Evolutionary conservation across 2,888 invertebrate species (phyloP), one percentile per base, ranked within the genome.

Genomic region (Xanthorhoe designata): DNA sequence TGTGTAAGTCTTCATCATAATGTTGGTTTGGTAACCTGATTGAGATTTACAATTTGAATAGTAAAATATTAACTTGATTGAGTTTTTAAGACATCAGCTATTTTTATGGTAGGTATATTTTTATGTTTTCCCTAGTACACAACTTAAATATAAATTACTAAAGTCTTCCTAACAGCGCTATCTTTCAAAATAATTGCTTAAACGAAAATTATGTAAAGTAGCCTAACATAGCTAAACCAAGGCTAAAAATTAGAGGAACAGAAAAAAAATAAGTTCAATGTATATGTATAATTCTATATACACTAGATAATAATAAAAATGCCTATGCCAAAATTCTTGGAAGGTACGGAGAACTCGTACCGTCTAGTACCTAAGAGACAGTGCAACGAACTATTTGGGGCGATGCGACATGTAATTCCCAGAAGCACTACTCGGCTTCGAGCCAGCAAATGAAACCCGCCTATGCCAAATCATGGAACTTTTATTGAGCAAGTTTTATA

Each of bases 331-430:
- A 38, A 38, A 38, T 38, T 13, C 38, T 38, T 38, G 38, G 38
- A 38, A 38, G 13, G 38, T 38, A 38, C 38, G 38, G 38, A 38
- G 32, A 32, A 32, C n/a, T 1, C 49, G 38, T 59, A 59, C 58
- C 15, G 15, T 17, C 15, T 58, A 24, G 1, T 24, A 24, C 24
- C 1, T 24, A 24, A 69, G 71, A 76, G 79, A 78, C 83, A 83
- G 88, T 86, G 87, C 87, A 87, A 85, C 81, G 86, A 86, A 88
- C 88, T 88, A 88, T 88, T 88, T 87, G 81, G 83, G 82, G 82
- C 86, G 82, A 77, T 82, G 85, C 81, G 82, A 85, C 83, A 82
- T 79, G 75, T 77, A 78, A 78, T 88, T 88, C 88, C 75, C 68
- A 84, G 88, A 88, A 88, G 71, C 72, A 72, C 75, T 75, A 70